phyloP scores from a whole-genome alignment of 2,888 invertebrate genomes.

The Aromia moschata region DNA sequence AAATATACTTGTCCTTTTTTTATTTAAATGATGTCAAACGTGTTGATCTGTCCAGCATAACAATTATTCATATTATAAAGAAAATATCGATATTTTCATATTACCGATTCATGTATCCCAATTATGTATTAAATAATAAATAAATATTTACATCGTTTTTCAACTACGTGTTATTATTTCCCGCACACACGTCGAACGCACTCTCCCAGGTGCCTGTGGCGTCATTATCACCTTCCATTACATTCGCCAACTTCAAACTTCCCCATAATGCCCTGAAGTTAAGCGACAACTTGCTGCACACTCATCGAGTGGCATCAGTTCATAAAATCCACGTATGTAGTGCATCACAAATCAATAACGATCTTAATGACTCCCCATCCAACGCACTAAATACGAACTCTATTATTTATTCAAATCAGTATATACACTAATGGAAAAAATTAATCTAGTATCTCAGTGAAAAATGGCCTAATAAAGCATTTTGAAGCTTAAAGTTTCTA shows the following conservation, averaged over 20 bases:
- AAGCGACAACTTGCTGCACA: too few relatives aligned
- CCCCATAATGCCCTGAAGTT: too few relatives aligned
- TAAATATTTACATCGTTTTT: conserved; percentile 64
- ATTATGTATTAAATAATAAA: conserved; percentile 57
- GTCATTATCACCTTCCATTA: neutral
- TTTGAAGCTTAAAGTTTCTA: too few relatives aligned
- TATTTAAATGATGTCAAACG: conserved; percentile 39
- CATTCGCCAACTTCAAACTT: too few relatives aligned
- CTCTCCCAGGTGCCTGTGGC: neutral
- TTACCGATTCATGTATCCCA: conserved; percentile 64
- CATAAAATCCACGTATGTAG: too few relatives aligned
- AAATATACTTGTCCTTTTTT: conserved; percentile 32
- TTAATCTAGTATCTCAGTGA: too few relatives aligned
- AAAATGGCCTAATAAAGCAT: too few relatives aligned
- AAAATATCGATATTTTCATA: conserved; percentile 63
- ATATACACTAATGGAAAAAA: too few relatives aligned
- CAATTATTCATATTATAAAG: conserved; percentile 52
- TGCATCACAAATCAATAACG: neutral
- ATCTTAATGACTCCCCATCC: neutral
- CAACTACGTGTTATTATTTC: conserved; percentile 35
- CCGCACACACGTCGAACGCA: too few relatives aligned
- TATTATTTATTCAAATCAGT: too few relatives aligned
- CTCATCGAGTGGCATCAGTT: too few relatives aligned
- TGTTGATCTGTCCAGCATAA: conserved; percentile 52
- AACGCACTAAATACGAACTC: too few relatives aligned